phyloP scores from a whole-genome alignment of 2,113 vertebrate species.

The Suricata suricatta region DNA sequence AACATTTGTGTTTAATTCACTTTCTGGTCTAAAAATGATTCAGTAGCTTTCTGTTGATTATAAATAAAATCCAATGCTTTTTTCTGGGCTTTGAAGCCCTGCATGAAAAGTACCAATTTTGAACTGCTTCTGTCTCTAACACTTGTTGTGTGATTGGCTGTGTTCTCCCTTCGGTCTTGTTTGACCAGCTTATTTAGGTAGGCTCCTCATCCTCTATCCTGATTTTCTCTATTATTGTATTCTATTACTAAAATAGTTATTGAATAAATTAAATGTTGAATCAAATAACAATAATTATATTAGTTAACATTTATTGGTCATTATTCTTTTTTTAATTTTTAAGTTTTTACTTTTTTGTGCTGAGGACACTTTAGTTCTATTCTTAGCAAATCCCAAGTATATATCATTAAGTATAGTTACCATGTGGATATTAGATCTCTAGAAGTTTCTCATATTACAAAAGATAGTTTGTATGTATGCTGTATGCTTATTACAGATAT shows the following conservation, averaged over 20 bases:
- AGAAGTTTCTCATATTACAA: neutral
- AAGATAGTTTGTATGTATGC: neutral
- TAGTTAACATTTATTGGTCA: neutral
- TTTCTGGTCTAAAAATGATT: neutral
- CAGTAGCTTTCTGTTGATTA: neutral
- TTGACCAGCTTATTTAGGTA: neutral
- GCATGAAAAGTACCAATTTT: fast-evolving
- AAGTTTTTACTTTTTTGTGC: neutral
- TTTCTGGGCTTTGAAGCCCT: neutral
- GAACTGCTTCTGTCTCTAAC: neutral
- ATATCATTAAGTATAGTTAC: neutral
- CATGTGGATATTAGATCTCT: neutral
- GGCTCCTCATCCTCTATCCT: neutral
- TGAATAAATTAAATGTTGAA: neutral
- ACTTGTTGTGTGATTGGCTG: neutral
- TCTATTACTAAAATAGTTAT: neutral
- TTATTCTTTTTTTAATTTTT: neutral
- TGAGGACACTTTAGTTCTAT: neutral
- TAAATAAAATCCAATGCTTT: neutral
- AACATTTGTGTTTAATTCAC: neutral
- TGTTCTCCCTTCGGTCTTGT: neutral
- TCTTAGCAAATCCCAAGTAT: neutral
- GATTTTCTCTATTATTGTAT: neutral
- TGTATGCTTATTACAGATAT: neutral
- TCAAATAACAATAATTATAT: neutral